Conservation (phyloP, 1,140 invertebrate species). For the Reticulitermes speratus region DNA sequence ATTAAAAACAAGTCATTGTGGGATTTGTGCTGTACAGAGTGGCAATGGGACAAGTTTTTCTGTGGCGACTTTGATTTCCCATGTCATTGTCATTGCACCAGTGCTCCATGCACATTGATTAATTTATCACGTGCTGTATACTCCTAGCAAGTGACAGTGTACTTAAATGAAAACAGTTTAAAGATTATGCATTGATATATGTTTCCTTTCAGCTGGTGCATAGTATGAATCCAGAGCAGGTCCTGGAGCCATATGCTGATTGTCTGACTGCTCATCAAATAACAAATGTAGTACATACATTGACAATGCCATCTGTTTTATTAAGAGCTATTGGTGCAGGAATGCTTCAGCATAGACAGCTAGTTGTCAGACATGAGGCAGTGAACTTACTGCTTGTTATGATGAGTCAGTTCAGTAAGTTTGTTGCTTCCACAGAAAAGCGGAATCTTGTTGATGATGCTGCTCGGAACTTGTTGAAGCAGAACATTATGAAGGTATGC, state of each 20-base stretch:
- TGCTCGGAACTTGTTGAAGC: not conserved
- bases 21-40: too few species aligned
- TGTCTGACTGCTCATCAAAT: not conserved
- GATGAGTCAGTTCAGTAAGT: not conserved
- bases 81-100: too few species aligned
- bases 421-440: not conserved
- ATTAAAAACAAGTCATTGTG: too few species aligned
- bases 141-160: too few species aligned
- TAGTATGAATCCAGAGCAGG: not conserved
- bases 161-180: too few species aligned
- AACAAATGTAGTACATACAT: not conserved
- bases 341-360: not conserved
- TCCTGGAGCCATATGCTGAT: not conserved
- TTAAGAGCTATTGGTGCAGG: not conserved
- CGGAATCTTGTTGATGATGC: not conserved
- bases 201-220: not conserved
- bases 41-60: too few species aligned
- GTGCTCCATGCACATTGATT: too few species aligned
- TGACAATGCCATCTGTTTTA: not conserved
- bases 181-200: not conserved
- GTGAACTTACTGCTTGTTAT: not conserved
- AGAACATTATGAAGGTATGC: not conserved
- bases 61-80: too few species aligned
- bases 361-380: conserved; percentile 1
- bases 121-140: too few species aligned